Evolutionary conservation across 2,113 vertebrate genomes (phyloP).

Genomic region (Neolamprologus variostigma): DNA sequence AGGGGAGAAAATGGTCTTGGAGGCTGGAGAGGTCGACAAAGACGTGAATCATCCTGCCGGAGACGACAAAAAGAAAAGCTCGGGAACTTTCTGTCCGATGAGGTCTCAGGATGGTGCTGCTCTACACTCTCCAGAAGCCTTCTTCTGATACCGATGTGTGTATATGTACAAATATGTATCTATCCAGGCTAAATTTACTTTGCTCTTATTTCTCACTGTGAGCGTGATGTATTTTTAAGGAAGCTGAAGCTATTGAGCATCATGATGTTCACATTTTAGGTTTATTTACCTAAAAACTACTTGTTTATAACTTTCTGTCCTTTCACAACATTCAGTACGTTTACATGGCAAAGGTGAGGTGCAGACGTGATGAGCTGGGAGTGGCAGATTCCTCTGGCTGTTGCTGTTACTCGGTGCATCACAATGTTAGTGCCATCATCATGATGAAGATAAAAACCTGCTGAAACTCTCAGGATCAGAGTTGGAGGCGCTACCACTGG

Average conservation of each 20-base stretch:
- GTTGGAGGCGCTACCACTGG: accelerated
- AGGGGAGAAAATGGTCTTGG: neutral
- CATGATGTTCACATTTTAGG: neutral
- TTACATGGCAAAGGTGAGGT: neutral
- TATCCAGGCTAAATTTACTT: neutral
- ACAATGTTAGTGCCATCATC: neutral
- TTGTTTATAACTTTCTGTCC: neutral
- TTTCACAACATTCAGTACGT: neutral
- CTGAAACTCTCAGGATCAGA: neutral
- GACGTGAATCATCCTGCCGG: neutral
- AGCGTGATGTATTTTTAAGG: accelerated
- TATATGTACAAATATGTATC: neutral
- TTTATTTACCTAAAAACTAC: neutral
- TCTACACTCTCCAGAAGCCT: neutral
- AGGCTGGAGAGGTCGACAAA: neutral
- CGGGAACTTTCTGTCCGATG: neutral
- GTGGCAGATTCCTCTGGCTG: neutral
- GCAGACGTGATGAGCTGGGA: neutral
- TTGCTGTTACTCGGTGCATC: too few relatives aligned
- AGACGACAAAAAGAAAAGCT: neutral
- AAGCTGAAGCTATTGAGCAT: neutral
- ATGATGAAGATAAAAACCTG: neutral
- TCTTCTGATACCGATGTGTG: neutral
- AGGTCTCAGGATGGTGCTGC: neutral
- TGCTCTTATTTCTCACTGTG: neutral